Evolutionary conservation across 2,888 invertebrate species (phyloP).

Genomic region (Dilophus febrilis): DNA sequence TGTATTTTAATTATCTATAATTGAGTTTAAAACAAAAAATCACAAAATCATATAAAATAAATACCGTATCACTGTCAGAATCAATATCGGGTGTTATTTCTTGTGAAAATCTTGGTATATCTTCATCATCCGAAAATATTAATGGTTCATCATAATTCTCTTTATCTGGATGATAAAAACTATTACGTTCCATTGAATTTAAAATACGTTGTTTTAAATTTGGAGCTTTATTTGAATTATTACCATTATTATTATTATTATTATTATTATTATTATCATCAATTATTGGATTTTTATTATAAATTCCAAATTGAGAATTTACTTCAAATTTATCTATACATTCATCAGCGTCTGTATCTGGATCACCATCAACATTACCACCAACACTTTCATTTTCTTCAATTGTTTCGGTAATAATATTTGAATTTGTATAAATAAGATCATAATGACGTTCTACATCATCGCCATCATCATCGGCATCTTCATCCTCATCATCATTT

Average conservation of each 20-base stretch:
- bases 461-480: slow-evolving; percentile 8
- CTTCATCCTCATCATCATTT: background rate
- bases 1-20: too few species aligned
- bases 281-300: slow-evolving; percentile 16
- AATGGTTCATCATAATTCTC: slow-evolving; percentile 39
- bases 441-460: slow-evolving; percentile 11
- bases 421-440: too few species aligned
- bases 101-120: slow-evolving; percentile 30
- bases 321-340: background rate
- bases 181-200: slow-evolving; percentile 32
- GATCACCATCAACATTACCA: slow-evolving; percentile 20
- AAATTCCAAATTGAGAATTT: too few species aligned
- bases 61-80: slow-evolving; percentile 31
- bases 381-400: too few species aligned
- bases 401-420: too few species aligned
- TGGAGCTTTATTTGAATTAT: slow-evolving; percentile 4
- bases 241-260: background rate
- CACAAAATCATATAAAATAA: too few species aligned
- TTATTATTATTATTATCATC: background rate
- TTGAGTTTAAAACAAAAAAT: too few species aligned
- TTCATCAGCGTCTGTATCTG: slow-evolving; percentile 24
- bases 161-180: slow-evolving; percentile 42
- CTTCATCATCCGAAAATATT: slow-evolving; percentile 43
- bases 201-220: slow-evolving; percentile 16
- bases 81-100: slow-evolving; percentile 30